These are phyloP conservation scores for Craseonycteris thonglongyai DNA, from an alignment of 2,113 vertebrate species.

Conservation along the genomic window DNA sequence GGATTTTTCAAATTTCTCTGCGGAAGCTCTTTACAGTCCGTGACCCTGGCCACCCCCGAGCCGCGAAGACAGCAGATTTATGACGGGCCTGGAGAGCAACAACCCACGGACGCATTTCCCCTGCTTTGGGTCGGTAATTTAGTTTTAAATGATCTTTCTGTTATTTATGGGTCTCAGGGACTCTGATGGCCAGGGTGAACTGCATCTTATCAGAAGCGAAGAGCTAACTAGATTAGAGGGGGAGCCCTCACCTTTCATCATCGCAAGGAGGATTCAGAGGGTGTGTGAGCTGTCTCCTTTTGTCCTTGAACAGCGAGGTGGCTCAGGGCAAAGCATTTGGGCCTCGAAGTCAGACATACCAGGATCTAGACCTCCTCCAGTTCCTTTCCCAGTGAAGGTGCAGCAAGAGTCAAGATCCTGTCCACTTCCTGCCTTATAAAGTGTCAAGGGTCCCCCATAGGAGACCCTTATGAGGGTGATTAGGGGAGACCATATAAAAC, in stretches of 20 bases:
- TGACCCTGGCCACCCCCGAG: conserved; percentile 49
- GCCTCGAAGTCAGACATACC: neutral
- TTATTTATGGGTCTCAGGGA: conserved; percentile 53
- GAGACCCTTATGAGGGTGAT: accelerated
- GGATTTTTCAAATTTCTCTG: conserved; percentile 56
- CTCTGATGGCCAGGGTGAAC: conserved; percentile 22
- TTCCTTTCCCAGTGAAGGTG: neutral
- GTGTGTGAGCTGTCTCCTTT: neutral
- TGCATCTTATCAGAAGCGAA: conserved; percentile 52
- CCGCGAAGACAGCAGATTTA: conserved; percentile 62
- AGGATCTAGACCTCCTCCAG: neutral
- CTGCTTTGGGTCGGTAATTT: conserved; percentile 47
- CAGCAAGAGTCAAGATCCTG: neutral
- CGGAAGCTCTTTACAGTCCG: conserved; percentile 38
- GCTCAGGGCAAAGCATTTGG: neutral
- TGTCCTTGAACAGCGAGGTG: neutral
- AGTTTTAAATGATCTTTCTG: conserved; percentile 65
- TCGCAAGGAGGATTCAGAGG: neutral
- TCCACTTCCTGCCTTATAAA: neutral
- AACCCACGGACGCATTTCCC: conserved; percentile 6
- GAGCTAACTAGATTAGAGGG: conserved; percentile 20
- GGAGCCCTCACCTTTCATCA: neutral
- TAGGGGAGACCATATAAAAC: neutral
- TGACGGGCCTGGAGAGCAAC: conserved; percentile 41
- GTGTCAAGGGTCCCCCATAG: neutral